Base-by-base conservation (phyloP, 2,113 vertebrate species). In the Fulica atra region DNA sequence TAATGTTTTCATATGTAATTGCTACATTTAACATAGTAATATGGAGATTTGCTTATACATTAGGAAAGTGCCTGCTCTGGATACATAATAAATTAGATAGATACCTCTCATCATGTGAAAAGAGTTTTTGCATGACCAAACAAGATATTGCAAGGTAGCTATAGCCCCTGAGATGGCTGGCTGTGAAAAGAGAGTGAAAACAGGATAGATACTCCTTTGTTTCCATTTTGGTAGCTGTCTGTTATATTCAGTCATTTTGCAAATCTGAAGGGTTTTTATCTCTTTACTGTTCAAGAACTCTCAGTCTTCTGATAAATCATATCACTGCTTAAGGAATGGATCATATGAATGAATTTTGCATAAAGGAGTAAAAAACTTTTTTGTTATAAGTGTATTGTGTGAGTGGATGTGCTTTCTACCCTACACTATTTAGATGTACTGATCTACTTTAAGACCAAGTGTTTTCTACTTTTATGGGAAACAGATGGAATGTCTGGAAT, bases 401-500 rank as follows among this genome's bases (percentile, higher is more conserved):
- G 48, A 11, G 65, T 81, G 60, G 53, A 36, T 69, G 28, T 74
- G 19, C 15, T 86, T 92, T 90, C 63, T 92, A 59, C 53, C 73
- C 77, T 74, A 17, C 21, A 16, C 20, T 72, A 10, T 65, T 86
- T 88, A 61, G 40, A 54, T 65, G 25, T 50, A 28, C 84, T 94
- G 80, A 82, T 86, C 82, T 95, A 16, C 95, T 97, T 96, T 87
- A 80, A 95, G 89, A 71, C 81, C 78, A 92, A n/a, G 78, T 93
- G 31, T 96, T 96, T 96, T 96, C 84, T 89, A 7, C 96, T 97
- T 98, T 97, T 97, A 96, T 95, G 91, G 96, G 95, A 96, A 97
- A 95, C 96, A 95, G 86, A 78, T 0, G 96, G 97, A 97, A 98
- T 98, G 97, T 95, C 96, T 97, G 97, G 97, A 98, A 98, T 98